phyloP scores from a whole-genome alignment of 2,113 vertebrate species.

The Chaetura pelagica region DNA sequence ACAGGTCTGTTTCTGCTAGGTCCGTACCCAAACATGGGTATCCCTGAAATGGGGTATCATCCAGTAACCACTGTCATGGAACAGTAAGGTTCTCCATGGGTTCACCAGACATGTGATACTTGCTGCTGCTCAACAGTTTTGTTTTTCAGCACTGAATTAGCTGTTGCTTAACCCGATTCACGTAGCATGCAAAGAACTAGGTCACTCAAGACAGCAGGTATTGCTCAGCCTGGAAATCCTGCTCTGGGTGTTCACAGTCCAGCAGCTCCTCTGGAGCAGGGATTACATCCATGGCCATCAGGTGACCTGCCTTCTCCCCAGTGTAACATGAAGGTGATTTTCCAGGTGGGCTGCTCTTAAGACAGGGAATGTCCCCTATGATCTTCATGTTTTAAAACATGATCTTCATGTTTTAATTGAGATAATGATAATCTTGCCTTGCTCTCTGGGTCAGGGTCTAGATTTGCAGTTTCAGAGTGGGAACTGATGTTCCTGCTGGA shows the following conservation, averaged over 20 bases:
- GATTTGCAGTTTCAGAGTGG: neutral
- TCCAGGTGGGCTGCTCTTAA: neutral
- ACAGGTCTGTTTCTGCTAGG: neutral
- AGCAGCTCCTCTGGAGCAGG: slow-evolving; percentile 9
- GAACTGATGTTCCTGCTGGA: neutral
- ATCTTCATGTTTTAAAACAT: neutral
- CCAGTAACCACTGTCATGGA: neutral
- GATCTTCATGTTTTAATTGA: neutral
- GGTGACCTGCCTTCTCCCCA: neutral
- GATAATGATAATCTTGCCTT: neutral
- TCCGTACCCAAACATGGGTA: neutral
- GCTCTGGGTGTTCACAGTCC: neutral
- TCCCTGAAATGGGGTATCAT: neutral
- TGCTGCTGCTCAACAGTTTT: neutral
- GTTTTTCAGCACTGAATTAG: neutral
- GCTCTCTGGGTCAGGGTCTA: neutral
- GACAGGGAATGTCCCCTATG: neutral
- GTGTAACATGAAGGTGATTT: neutral
- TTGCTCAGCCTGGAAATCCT: neutral
- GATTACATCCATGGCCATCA: neutral
- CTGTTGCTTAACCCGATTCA: neutral
- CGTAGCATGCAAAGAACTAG: slow-evolving; percentile 9
- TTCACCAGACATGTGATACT: neutral
- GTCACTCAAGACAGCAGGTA: slow-evolving; percentile 34
- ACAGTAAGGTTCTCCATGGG: neutral